A percentile compares a stretch with the other conserved stretches of the same genome.
These are phyloP conservation scores for Adela reaumurella DNA, from an alignment of 2,888 invertebrate species.

Conservation along the genomic window DNA sequence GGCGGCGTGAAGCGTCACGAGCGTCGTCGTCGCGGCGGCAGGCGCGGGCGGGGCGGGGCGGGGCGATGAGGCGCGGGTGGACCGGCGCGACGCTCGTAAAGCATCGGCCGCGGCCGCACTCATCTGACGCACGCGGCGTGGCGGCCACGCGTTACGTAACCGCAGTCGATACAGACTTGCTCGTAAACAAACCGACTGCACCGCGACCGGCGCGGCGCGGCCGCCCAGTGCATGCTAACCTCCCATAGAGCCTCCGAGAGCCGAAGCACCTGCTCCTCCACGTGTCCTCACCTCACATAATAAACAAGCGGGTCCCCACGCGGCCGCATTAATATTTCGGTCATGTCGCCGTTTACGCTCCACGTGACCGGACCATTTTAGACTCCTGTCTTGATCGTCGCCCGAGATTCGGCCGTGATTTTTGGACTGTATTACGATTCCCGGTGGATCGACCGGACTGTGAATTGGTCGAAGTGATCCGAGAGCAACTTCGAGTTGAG, in stretches of 20 bases:
- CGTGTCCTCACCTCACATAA: conserved; percentile 27
- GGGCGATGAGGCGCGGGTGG: conserved; percentile 40
- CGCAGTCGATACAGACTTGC: conserved; percentile 17
- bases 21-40: conserved; percentile 13
- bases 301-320: neutral
- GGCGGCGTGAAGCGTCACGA: conserved; percentile 2
- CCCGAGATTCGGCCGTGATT: neutral
- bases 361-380: conserved; percentile 34
- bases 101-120: conserved; percentile 49
- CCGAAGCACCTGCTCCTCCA: conserved; percentile 21
- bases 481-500: neutral
- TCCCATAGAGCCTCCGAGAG: neutral
- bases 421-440: neutral
- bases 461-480: neutral
- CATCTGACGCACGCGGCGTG: conserved; percentile 51
- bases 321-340: conserved; percentile 39
- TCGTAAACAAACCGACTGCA: conserved; percentile 53
- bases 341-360: conserved; percentile 45
- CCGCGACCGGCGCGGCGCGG: conserved; percentile 39
- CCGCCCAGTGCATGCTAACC: conserved; percentile 5
- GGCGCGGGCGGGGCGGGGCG: conserved; percentile 32
- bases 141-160: conserved; percentile 56
- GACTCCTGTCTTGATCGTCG: neutral
- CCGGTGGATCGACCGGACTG: neutral
- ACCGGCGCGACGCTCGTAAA: conserved; percentile 50